These are phyloP conservation scores for Gari tellinella DNA, from an alignment of 2,888 invertebrate genomes.

Conservation along the genomic window DNA sequence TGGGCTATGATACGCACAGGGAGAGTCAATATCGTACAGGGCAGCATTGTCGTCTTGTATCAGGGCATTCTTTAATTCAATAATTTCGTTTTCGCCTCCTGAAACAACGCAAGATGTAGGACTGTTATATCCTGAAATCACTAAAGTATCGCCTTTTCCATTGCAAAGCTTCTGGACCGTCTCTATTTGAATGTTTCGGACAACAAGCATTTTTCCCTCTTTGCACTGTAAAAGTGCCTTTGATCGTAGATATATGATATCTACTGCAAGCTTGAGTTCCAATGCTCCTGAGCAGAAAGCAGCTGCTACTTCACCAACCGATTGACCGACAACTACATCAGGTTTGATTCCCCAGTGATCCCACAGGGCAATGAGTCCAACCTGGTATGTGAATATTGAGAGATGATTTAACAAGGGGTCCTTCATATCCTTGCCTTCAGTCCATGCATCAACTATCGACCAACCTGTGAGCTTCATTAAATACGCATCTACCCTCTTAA, in stretches of 20 bases:
- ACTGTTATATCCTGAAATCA: constrained; percentile 62
- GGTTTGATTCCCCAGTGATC: constrained; percentile 47
- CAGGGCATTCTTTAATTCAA: constrained; percentile 33
- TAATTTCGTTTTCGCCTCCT: constrained; percentile 52
- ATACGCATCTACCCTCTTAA: constrained; percentile 22
- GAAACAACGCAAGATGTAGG: constrained; percentile 59
- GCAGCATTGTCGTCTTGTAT: constrained; percentile 11
- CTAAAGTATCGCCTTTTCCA: constrained; percentile 10
- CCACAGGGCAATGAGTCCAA: constrained; percentile 49
- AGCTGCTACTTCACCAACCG: constrained; percentile 68
- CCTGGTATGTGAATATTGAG: constrained; percentile 63
- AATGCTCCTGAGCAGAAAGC: constrained; percentile 52
- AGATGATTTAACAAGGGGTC: constrained; percentile 60
- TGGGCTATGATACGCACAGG: constrained; percentile 64
- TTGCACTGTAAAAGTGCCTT: constrained; percentile 24
- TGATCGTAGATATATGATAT: constrained; percentile 54
- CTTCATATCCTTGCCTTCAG: not conserved
- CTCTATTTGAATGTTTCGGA: constrained; percentile 27
- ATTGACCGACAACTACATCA: constrained; percentile 59
- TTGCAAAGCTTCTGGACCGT: constrained; percentile 27
- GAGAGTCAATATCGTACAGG: constrained; percentile 19
- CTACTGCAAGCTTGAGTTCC: constrained; percentile 50
- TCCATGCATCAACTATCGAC: constrained; percentile 14
- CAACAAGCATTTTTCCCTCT: constrained; percentile 60
- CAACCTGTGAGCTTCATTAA: constrained; percentile 13